Evolutionary conservation across 2,113 vertebrate genomes (phyloP).

Genomic region (Tragelaphus scriptus): DNA sequence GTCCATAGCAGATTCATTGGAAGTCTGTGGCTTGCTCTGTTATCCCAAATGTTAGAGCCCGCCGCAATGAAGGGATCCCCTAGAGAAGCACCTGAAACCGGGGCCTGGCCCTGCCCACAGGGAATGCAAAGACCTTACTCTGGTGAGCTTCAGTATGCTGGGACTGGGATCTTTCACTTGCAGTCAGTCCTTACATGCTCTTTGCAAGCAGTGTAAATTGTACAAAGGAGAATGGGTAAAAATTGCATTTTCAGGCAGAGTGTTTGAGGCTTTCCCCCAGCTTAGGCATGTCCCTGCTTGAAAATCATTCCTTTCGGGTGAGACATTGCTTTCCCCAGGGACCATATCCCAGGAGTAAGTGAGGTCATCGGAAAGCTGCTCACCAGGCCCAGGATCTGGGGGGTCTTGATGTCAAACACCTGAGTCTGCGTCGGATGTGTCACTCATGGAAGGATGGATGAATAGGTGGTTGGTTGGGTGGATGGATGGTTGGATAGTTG

Average conservation of each 20-base stretch:
- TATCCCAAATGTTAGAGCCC: too few relatives aligned
- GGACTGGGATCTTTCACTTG: too few relatives aligned
- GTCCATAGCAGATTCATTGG: fast-evolving
- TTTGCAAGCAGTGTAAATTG: not conserved
- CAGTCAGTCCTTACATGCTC: fast-evolving
- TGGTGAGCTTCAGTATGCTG: fast-evolving
- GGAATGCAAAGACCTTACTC: not conserved
- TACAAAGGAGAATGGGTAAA: not conserved
- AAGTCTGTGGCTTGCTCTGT: not conserved
- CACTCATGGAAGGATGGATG: not conserved
- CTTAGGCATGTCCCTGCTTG: not conserved
- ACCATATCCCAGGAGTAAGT: not conserved
- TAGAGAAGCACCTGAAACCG: not conserved
- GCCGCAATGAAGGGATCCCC: fast-evolving
- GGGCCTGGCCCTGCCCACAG: fast-evolving
- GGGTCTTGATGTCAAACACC: not conserved
- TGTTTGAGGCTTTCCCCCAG: not conserved
- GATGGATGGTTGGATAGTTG: fast-evolving
- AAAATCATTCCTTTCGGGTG: not conserved
- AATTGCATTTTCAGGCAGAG: not conserved
- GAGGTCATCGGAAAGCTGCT: not conserved
- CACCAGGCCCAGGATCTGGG: not conserved
- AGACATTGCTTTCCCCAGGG: not conserved
- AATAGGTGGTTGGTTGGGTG: not conserved
- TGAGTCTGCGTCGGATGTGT: fast-evolving